Base-by-base conservation (phyloP, 1,140 invertebrate genomes). In the Bombus superbus region DNA sequence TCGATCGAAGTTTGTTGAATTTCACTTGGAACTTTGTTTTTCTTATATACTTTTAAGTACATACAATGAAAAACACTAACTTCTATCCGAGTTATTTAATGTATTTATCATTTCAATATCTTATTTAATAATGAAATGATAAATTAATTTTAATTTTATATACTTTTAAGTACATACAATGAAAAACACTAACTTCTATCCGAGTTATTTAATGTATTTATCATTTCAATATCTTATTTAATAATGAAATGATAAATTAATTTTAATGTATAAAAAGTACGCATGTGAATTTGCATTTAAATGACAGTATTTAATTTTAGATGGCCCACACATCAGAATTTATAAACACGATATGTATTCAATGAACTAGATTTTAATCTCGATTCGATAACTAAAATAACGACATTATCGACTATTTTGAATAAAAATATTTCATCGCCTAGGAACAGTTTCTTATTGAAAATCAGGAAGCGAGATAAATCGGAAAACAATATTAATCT, bases 381-480 rank as follows among this genome's bases (percentile, higher is more conserved):
- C 5, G 62, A 47, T 28, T 53, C 38, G 38, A 22, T 44, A 75
- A 82, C 42, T 1, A 15, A 64, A 75, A 35, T 9, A 59, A 13
- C 40, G 42, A 82, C 15, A 72, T 82, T 82, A 66, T 64, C 81
- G 57, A 75, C 40, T 35, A 44, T 71, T 40, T 71, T 40, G n/a
- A 40, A 22, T 13, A n/a, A 73, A 57, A 72, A 28, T 25, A 47
- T 40, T 15, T 15, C 22, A 18, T 32, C 13, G 11, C 8, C 28
- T 9, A 22, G n/a, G 38, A 25, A 32, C 42, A 81, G 2, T 38
- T 0, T 59, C n/a, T 9, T 32, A 44, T 44, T 35, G 38, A 47
- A 42, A 47, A 47, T 32, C 15, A n/a, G 22, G 25, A 9, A 6
- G 3, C 4, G 6, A 15, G 25, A 25, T 32, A 28, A 11, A 82